These are phyloP conservation scores for Anastrepha ludens DNA, from an alignment of 1,140 invertebrate genomes.

Conservation along the genomic window DNA sequence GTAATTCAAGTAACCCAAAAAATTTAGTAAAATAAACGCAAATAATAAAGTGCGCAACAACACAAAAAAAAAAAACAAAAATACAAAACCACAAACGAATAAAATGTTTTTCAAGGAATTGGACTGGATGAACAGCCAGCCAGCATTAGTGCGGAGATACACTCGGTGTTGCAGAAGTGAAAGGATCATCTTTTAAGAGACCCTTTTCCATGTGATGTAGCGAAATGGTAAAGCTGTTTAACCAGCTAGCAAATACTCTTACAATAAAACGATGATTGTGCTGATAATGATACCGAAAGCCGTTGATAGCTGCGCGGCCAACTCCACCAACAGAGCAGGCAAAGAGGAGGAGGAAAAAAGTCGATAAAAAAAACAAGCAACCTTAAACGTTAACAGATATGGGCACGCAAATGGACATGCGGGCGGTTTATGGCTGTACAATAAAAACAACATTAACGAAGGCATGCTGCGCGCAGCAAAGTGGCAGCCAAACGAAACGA, in stretches of 20 bases:
- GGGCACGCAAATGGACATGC: constrained; percentile 43
- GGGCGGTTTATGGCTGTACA: constrained; percentile 8
- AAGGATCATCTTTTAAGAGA: constrained; percentile 45
- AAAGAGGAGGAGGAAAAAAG: background rate
- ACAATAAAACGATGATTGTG: constrained; percentile 47
- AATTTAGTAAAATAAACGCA: constrained; percentile 48
- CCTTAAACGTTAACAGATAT: constrained; percentile 42
- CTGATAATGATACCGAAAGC: constrained; percentile 52
- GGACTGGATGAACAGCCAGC: background rate
- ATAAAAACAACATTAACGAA: background rate
- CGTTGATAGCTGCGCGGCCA: constrained; percentile 24
- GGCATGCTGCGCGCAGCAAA: background rate
- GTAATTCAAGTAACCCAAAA: constrained; percentile 10
- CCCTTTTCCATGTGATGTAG: constrained; percentile 17
- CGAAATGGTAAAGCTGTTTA: constrained; percentile 48
- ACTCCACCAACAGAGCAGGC: background rate
- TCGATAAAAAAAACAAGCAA: background rate
- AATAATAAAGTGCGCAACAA: constrained; percentile 36
- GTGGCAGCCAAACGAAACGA: background rate
- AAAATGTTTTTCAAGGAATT: constrained; percentile 29
- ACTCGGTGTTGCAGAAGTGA: background rate
- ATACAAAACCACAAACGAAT: constrained; percentile 19
- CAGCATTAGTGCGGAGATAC: background rate
- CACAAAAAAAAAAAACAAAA: constrained; percentile 20
- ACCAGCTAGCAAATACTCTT: constrained; percentile 40